Evolutionary conservation across 2,113 vertebrate species (phyloP).

Genomic region (Mobula birostris): DNA sequence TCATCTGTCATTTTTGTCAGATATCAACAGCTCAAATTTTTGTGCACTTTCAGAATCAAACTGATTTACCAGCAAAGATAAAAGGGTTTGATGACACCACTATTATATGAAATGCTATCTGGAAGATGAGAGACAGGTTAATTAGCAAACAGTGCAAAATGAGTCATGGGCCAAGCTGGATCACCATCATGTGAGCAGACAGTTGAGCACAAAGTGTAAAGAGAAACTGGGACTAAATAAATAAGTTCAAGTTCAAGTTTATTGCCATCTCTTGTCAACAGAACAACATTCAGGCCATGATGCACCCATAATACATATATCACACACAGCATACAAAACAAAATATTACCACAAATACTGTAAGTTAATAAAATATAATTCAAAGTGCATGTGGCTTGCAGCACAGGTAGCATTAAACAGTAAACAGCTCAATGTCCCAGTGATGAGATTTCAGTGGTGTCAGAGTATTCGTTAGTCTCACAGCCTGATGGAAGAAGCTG

Average conservation of each 20-base stretch:
- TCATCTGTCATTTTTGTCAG: not conserved
- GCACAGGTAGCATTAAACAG: too few species aligned
- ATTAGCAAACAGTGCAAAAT: not conserved
- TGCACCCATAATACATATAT: too few species aligned
- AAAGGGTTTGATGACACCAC: not conserved
- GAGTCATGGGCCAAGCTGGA: not conserved
- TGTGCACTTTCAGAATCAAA: not conserved
- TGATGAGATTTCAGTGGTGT: too few species aligned
- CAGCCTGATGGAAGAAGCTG: too few species aligned
- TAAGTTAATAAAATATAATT: too few species aligned
- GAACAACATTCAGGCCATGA: too few species aligned
- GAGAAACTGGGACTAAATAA: not conserved
- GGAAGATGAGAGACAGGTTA: not conserved
- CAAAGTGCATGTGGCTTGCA: too few species aligned
- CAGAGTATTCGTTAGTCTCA: too few species aligned
- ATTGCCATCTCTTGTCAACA: too few species aligned
- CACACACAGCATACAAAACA: too few species aligned
- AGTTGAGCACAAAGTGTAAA: not conserved
- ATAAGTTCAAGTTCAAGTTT: not conserved
- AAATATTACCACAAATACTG: too few species aligned
- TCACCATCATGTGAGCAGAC: not conserved
- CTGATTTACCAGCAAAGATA: not conserved
- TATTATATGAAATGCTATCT: not conserved
- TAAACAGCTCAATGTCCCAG: too few species aligned
- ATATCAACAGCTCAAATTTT: not conserved